Base-by-base conservation (phyloP, 2,797 vertebrate genomes). In the Oreortyx pictus region DNA sequence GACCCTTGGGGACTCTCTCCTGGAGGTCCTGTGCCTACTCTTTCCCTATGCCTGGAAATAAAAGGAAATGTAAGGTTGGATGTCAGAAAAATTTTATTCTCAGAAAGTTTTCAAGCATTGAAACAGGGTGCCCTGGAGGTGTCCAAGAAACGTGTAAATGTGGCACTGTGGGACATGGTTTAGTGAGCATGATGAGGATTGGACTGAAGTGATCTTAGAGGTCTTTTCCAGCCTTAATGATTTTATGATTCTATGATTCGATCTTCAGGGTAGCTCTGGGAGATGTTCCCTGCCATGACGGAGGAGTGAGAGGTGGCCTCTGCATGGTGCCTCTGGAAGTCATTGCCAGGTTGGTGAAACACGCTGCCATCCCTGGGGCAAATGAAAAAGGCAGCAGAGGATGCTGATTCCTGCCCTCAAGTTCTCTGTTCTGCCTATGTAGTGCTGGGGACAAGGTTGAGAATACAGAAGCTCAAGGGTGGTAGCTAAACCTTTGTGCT, bases 351-450 rank as follows among this genome's bases (percentile, higher is more conserved):
- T 27, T 15, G 13, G 7, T 8, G 16, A 8, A 70, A 46, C 1
- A 0, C 44, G 52, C 16, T 6, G 1, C 22, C 1, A 0, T 77
- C 65, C 41, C 0, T 0, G 9, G 67, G 13, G 64, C 0, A 0
- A 16, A 23, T 61, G 44, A 59, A 71, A 68, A 74, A 65, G 46
- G 31, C 9, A 1, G 7, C 37, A 78, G 70, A 78, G 52, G 60
- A 57, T 76, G 29, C 22, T 19, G 22, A 41, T 57, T 86, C 73
- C 33, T 10, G 1, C 76, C 83, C 78, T 71, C 1, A 0, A 52
- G 52, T 80, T 3, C 0, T 74, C 52, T 85, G 35, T 11, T 50
- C 33, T 54, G 31, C 46, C 37, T 66, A 0, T 37, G 18, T 50
- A 11, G 8, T 46, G 23, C 64, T 86, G 61, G 47, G 19, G 22